Conservation (phyloP, 1,140 invertebrate species). For the Notospermus geniculatus region DNA sequence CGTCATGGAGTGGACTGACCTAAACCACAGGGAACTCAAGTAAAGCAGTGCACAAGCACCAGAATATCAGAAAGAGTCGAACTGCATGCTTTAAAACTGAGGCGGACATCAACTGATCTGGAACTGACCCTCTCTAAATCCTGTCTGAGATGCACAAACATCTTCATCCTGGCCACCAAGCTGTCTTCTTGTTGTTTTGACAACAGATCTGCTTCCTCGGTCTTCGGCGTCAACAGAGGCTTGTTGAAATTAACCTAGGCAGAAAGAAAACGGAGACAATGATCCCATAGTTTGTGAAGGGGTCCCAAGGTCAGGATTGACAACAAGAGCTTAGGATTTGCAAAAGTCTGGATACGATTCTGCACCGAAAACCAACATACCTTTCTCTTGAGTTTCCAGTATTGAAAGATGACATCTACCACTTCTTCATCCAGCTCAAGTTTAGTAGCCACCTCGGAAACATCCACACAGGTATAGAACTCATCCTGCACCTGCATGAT, state of each 20-base stretch:
- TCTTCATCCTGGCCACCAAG: conserved; percentile 85
- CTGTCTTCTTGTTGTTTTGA: conserved; percentile 66
- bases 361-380: conserved; percentile 22
- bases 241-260: conserved; percentile 76
- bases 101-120: background rate
- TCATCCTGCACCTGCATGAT: conserved; percentile 89
- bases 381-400: conserved; percentile 89
- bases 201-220: conserved; percentile 76
- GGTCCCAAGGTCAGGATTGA: too few species aligned
- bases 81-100: background rate
- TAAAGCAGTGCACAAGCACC: too few species aligned
- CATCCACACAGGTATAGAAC: conserved; percentile 86
- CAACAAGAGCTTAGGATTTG: too few species aligned
- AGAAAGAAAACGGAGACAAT: conserved; percentile 18
- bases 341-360: too few species aligned
- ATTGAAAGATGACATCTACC: conserved; percentile 83
- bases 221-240: conserved; percentile 77
- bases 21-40: too few species aligned
- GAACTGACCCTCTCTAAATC: conserved; percentile 80
- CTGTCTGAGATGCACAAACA: conserved; percentile 91
- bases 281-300: background rate
- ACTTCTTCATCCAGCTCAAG: conserved; percentile 78
- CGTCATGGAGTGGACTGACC: too few species aligned
- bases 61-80: background rate
- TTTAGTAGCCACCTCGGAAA: conserved; percentile 65